phyloP scores from a whole-genome alignment of 2,797 vertebrate species.

The Odontamblyopus rebecca region DNA sequence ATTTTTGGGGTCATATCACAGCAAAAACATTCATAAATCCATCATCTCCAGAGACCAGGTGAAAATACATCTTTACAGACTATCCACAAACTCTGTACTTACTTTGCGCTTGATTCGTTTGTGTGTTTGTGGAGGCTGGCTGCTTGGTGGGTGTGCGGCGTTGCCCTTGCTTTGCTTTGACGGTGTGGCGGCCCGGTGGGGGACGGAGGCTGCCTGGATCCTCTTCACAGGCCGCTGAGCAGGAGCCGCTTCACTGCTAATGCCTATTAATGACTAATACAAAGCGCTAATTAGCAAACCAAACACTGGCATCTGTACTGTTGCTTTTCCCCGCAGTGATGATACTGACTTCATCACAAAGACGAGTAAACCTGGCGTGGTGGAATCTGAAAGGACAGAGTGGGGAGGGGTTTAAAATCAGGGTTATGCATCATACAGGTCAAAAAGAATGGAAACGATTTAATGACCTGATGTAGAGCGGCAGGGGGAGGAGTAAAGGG shows the following conservation, averaged over 20 bases:
- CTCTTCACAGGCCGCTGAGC: conserved; percentile 67
- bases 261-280: conserved; percentile 80
- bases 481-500: background rate
- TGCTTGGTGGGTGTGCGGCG: conserved; percentile 18
- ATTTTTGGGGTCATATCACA: too few species aligned
- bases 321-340: conserved; percentile 72
- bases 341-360: conserved; percentile 68
- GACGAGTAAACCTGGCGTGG: conserved; percentile 63
- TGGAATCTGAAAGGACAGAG: conserved; percentile 48
- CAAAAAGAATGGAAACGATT: background rate
- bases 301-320: conserved; percentile 77
- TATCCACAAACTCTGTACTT: background rate
- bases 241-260: conserved; percentile 72
- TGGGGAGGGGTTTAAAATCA: conserved; percentile 42
- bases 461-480: background rate
- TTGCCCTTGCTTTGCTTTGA: conserved; percentile 24
- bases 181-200: conserved; percentile 47
- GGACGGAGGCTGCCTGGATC: conserved; percentile 58
- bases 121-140: conserved; percentile 11
- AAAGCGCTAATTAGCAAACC: conserved; percentile 78
- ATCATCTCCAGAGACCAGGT: too few species aligned
- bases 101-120: background rate
- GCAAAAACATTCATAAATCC: too few species aligned
- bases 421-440: conserved; percentile 13
- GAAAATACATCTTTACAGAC: conserved; percentile 22